phyloP scores from a whole-genome alignment of 1,140 invertebrate genomes.

The Tetragonula clypearis region DNA sequence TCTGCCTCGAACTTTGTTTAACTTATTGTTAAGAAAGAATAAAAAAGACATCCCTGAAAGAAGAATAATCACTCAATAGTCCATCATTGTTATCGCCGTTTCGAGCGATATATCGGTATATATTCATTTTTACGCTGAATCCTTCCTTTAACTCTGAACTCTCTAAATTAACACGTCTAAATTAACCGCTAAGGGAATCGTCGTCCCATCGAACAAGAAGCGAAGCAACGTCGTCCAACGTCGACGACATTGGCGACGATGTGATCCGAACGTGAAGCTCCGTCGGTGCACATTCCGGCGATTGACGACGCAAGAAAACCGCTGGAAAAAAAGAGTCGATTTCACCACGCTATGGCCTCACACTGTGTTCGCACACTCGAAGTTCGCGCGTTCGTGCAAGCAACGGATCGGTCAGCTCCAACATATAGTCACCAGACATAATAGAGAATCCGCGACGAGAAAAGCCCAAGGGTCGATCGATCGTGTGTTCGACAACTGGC shows the following conservation, averaged over 20 bases:
- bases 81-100: background rate
- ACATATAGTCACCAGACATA: background rate
- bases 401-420: background rate
- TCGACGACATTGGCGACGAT: background rate
- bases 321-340: background rate
- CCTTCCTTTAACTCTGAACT: background rate
- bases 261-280: background rate
- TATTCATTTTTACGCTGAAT: background rate
- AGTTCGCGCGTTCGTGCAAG: background rate
- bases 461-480: background rate
- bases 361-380: constrained; percentile 13
- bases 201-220: background rate
- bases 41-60: background rate
- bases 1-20: too few species aligned
- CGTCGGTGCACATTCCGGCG: background rate
- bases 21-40: background rate
- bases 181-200: background rate
- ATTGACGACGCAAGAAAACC: too few species aligned
- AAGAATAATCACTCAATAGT: background rate
- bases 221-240: background rate
- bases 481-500: background rate
- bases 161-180: background rate
- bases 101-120: background rate
- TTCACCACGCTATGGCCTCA: background rate
- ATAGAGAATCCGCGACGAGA: background rate